Evolutionary conservation across 2,888 invertebrate genomes (phyloP).

Genomic region (Drosophila macrospina): DNA sequence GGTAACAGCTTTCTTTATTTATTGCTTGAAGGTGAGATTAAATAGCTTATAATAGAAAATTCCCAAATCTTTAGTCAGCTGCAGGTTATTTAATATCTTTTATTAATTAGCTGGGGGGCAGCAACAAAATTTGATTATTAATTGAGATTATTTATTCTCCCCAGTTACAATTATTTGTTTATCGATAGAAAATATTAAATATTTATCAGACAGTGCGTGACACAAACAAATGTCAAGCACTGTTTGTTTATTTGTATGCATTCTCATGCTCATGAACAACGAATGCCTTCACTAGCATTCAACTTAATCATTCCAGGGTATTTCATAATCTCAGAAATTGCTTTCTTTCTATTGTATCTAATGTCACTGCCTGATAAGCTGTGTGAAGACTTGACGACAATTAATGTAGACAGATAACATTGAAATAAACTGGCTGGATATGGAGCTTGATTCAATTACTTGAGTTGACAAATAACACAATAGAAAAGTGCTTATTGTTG

Average conservation of each 20-base stretch:
- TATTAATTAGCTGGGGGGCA: conserved; percentile 9
- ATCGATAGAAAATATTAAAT: neutral
- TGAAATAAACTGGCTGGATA: conserved; percentile 2
- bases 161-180: conserved; percentile 1
- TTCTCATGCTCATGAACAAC: neutral
- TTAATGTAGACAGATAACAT: neutral
- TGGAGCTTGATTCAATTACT: conserved; percentile 7
- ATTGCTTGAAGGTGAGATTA: neutral
- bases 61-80: neutral
- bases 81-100: neutral
- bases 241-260: conserved; percentile 5
- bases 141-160: neutral
- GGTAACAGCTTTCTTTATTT: conserved; percentile 7
- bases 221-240: neutral
- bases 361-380: conserved; percentile 14
- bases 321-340: neutral
- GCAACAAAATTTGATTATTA: neutral
- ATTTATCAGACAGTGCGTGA: neutral
- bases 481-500: conserved; percentile 9
- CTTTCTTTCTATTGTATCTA: neutral
- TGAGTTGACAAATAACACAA: neutral
- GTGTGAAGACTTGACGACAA: conserved; percentile 4
- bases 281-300: neutral
- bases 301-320: conserved; percentile 1
- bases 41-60: neutral